Evolutionary conservation across 53 echinoderm and acorn worm species (phyloP).

Genomic region (Holothuria leucospilota): DNA sequence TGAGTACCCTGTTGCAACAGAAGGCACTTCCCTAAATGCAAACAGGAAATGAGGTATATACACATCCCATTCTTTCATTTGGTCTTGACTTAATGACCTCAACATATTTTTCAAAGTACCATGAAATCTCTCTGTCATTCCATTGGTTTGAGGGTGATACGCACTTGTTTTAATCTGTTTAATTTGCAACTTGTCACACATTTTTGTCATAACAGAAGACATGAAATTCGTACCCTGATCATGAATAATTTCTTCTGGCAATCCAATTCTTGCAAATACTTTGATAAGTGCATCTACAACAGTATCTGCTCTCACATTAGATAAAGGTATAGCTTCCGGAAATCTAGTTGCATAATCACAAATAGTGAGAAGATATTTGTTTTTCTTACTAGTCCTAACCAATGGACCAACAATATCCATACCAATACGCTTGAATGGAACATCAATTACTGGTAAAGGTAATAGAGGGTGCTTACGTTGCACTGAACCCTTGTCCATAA

Average conservation of each 20-base stretch:
- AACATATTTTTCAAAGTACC: too few relatives aligned
- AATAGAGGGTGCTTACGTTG: not conserved
- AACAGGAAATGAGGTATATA: not conserved
- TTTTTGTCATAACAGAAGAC: too few relatives aligned
- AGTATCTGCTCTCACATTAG: conserved; percentile 10
- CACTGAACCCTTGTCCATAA: not conserved
- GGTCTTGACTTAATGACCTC: too few relatives aligned
- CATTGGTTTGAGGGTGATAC: too few relatives aligned
- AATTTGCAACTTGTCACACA: too few relatives aligned
- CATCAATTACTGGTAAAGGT: not conserved
- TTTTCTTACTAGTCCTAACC: too few relatives aligned
- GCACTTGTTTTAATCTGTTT: too few relatives aligned
- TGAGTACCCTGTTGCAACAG: too few relatives aligned
- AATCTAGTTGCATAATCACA: conserved; percentile 1
- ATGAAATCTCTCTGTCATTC: too few relatives aligned
- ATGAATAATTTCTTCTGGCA: not conserved
- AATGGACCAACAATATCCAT: too few relatives aligned
- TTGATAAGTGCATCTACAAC: not conserved
- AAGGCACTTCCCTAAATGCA: not conserved
- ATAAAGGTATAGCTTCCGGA: not conserved
- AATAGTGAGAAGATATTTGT: conserved; percentile 9
- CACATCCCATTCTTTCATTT: conserved; percentile 3
- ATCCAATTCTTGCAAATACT: not conserved
- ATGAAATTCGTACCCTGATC: too few relatives aligned
- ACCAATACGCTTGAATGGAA: not conserved